Evolutionary conservation across 2,888 invertebrate species (phyloP).

Genomic region (Nebria brevicollis): DNA sequence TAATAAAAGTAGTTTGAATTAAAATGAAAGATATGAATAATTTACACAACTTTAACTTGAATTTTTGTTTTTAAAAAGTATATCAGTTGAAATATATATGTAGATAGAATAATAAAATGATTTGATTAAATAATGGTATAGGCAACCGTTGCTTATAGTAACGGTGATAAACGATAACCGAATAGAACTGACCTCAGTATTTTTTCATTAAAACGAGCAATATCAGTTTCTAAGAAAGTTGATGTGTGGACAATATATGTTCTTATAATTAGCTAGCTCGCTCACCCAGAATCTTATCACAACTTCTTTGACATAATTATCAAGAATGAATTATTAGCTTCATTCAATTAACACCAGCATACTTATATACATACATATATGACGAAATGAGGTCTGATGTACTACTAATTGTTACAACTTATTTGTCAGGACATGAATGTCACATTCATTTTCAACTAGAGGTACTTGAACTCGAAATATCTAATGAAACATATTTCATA

Average conservation of each 20-base stretch:
- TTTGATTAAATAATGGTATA: background rate
- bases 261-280: constrained; percentile 35
- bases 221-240: constrained; percentile 30
- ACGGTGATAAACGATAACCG: constrained; percentile 16
- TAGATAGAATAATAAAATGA: no score
- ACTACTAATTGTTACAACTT: constrained; percentile 42
- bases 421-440: constrained; percentile 36
- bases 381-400: constrained; percentile 12
- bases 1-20: no score
- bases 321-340: constrained; percentile 40
- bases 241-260: constrained; percentile 29
- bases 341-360: constrained; percentile 40
- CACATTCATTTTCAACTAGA: constrained; percentile 33
- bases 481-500: background rate
- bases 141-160: background rate
- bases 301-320: constrained; percentile 45
- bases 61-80: no score
- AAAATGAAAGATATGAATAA: no score
- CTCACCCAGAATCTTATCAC: constrained; percentile 32
- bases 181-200: constrained; percentile 16
- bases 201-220: constrained; percentile 3
- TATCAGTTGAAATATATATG: no score
- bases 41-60: no score
- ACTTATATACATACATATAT: constrained; percentile 1
- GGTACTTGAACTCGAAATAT: constrained; percentile 22